phyloP scores from a whole-genome alignment of 1,140 invertebrate genomes.

The Drosophila ambigua region DNA sequence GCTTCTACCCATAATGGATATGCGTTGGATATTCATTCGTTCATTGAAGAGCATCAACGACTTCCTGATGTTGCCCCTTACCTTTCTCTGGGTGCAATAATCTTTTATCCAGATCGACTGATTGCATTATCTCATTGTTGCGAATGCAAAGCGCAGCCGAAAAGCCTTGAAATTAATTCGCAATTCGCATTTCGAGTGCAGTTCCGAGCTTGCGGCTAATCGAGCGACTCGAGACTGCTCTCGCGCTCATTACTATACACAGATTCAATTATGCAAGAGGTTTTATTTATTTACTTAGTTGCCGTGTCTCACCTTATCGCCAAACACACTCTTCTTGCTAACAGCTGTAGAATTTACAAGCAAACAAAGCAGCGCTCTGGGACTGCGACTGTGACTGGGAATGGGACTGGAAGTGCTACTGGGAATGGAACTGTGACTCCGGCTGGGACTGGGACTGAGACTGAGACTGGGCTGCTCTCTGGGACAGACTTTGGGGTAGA shows the following conservation, averaged over 20 bases:
- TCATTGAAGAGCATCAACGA: background rate
- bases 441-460: slow-evolving; percentile 3
- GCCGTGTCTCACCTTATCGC: slow-evolving; percentile 24
- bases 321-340: slow-evolving; percentile 15
- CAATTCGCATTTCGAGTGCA: slow-evolving; percentile 19
- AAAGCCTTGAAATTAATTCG: slow-evolving; percentile 12
- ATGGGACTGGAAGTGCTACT: slow-evolving; percentile 3
- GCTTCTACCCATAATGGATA: slow-evolving; percentile 4
- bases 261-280: slow-evolving; percentile 37
- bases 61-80: background rate
- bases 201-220: slow-evolving; percentile 17
- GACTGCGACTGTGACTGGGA: slow-evolving; percentile 15
- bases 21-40: background rate
- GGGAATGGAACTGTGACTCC: background rate
- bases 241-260: slow-evolving; percentile 11
- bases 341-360: slow-evolving; percentile 37
- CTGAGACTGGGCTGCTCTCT: background rate
- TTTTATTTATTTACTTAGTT: slow-evolving; percentile 1
- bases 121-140: background rate
- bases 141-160: too few relatives aligned
- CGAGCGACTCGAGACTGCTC: slow-evolving; percentile 12
- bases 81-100: too few relatives aligned
- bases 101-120: too few relatives aligned
- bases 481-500: background rate
- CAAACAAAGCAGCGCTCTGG: slow-evolving; percentile 13